These are phyloP conservation scores for Gadopsis marmoratus DNA, from an alignment of 2,797 vertebrate species.

Conservation along the genomic window DNA sequence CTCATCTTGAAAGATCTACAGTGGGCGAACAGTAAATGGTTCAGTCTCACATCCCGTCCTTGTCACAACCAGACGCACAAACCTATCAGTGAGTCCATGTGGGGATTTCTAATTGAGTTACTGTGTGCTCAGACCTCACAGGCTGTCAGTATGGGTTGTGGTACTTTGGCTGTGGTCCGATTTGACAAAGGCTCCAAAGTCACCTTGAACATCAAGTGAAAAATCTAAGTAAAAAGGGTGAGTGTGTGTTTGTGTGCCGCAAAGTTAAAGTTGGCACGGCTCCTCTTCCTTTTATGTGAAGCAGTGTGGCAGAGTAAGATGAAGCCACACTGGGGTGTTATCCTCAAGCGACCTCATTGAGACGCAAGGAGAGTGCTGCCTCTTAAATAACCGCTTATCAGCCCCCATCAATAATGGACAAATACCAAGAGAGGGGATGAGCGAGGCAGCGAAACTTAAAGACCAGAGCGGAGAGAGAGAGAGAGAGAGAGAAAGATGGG, in stretches of 20 bases:
- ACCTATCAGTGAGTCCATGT: constrained; percentile 23
- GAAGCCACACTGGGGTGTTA: constrained; percentile 30
- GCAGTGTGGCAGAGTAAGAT: constrained; percentile 43
- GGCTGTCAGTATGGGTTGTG: constrained; percentile 9
- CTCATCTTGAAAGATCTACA: constrained; percentile 11
- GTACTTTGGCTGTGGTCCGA: constrained; percentile 22
- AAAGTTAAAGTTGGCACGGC: constrained; percentile 26
- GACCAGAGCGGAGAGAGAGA: constrained; percentile 4
- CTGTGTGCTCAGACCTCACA: constrained; percentile 7
- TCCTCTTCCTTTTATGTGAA: constrained; percentile 36
- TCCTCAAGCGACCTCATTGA: constrained; percentile 56
- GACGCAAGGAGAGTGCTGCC: constrained; percentile 45
- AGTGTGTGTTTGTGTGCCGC: background rate
- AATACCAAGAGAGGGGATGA: constrained; percentile 51
- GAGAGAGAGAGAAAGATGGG: background rate
- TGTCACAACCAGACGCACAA: constrained; percentile 6
- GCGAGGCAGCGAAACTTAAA: constrained; percentile 28
- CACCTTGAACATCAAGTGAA: constrained; percentile 53
- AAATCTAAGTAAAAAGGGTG: constrained; percentile 24
- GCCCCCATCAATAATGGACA: constrained; percentile 73
- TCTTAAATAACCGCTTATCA: constrained; percentile 72
- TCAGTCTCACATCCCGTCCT: constrained; percentile 9
- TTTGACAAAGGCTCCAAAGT: constrained; percentile 33
- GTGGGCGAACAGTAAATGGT: constrained; percentile 9
- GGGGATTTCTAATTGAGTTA: constrained; percentile 38